Conservation (phyloP, 2,888 invertebrate species). For the Exephanes ischioxanthus region DNA sequence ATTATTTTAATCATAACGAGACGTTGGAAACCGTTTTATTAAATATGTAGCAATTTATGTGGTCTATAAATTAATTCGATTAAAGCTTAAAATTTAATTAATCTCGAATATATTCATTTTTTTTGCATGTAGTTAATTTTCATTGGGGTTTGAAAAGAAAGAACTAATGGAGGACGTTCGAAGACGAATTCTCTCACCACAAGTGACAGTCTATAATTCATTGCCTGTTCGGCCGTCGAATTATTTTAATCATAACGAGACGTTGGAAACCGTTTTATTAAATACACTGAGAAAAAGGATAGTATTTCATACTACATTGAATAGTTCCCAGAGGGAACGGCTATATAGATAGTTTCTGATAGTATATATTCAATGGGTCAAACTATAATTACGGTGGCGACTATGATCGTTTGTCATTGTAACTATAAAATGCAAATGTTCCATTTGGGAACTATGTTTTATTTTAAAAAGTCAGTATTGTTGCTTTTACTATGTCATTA, state of each 20-base stretch:
- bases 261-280: not conserved
- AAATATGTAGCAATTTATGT: not conserved
- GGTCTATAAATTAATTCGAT: too few relatives aligned
- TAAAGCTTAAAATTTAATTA: not conserved
- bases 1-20: constrained; percentile 32
- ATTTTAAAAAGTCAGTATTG: too few relatives aligned
- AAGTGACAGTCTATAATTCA: constrained; percentile 20
- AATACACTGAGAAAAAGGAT: not conserved
- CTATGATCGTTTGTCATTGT: too few relatives aligned
- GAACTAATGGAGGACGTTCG: not conserved
- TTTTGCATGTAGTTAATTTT: not conserved
- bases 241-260: constrained; percentile 30
- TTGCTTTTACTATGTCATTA: too few relatives aligned
- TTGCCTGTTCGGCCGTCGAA: constrained; percentile 9
- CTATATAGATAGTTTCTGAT: too few relatives aligned
- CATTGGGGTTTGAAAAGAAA: too few relatives aligned
- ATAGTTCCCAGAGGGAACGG: too few relatives aligned
- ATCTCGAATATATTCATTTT: not conserved
- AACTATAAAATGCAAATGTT: too few relatives aligned
- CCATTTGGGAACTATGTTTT: too few relatives aligned
- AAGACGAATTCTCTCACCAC: constrained; percentile 16
- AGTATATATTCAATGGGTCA: too few relatives aligned
- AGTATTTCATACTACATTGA: too few relatives aligned
- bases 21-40: not conserved
- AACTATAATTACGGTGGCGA: too few relatives aligned